phyloP scores from a whole-genome alignment of 2,113 vertebrate species.

The Columba janthina region DNA sequence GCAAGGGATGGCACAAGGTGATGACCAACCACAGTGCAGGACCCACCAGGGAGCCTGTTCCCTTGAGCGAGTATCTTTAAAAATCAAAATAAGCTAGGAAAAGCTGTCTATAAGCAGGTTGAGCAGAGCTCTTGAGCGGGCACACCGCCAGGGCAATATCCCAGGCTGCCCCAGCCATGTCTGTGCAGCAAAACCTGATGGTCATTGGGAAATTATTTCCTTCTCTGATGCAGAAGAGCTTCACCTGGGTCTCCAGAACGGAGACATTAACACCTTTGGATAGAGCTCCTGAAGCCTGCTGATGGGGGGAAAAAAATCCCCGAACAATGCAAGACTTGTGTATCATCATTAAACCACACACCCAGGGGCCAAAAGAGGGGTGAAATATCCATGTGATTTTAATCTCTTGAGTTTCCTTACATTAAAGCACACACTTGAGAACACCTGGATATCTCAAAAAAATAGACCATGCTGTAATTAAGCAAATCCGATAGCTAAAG shows the following conservation, averaged over 20 bases:
- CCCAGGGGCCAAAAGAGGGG: not conserved
- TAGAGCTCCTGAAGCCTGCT: not conserved
- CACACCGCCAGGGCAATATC: not conserved
- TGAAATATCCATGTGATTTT: not conserved
- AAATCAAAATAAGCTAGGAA: not conserved
- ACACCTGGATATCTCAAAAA: conserved; percentile 9
- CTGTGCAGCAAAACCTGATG: fast-evolving
- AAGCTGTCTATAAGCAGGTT: not conserved
- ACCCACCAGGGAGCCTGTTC: not conserved
- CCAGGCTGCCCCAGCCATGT: fast-evolving
- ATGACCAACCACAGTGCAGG: fast-evolving
- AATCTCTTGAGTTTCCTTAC: conserved; percentile 4
- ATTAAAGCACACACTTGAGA: conserved; percentile 12
- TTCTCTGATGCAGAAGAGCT: fast-evolving
- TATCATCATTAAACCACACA: not conserved
- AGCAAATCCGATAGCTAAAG: conserved; percentile 1
- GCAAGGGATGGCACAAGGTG: fast-evolving
- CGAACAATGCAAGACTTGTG: not conserved
- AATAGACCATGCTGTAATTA: not conserved
- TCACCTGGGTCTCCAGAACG: not conserved
- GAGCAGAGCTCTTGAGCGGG: not conserved
- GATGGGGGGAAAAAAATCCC: not conserved
- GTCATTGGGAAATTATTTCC: not conserved
- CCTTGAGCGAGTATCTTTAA: fast-evolving
- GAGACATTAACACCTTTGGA: not conserved